These are phyloP conservation scores for Typhlichthys subterraneus DNA, from an alignment of 2,797 vertebrate genomes.

Conservation along the genomic window DNA sequence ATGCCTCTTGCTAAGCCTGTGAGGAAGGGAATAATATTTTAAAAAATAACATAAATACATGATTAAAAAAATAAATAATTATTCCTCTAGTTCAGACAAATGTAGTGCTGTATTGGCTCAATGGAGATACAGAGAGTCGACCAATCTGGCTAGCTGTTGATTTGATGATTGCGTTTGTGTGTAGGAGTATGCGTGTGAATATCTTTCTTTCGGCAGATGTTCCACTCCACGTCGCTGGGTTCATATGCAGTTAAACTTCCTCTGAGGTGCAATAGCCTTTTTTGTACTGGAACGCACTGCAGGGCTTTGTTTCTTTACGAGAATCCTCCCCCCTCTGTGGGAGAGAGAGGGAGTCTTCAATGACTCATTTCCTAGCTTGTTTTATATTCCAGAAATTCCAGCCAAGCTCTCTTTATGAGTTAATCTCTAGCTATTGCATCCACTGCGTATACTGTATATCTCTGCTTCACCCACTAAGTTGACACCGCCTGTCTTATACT, in stretches of 20 bases:
- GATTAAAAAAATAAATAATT: slow-evolving; percentile 10
- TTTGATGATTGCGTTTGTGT: not conserved
- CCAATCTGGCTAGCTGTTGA: not conserved
- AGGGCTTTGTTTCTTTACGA: slow-evolving; percentile 41
- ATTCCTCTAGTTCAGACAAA: slow-evolving; percentile 45
- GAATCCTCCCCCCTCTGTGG: slow-evolving; percentile 26
- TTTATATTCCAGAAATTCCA: slow-evolving; percentile 59
- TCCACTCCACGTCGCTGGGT: slow-evolving; percentile 37
- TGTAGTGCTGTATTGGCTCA: slow-evolving; percentile 12
- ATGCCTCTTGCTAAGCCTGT: too few species aligned
- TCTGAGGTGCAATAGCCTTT: slow-evolving; percentile 27
- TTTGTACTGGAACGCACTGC: slow-evolving; percentile 41
- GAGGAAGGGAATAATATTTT: too few species aligned
- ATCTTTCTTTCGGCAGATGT: slow-evolving; percentile 54
- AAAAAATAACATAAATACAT: too few species aligned
- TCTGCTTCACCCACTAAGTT: slow-evolving; percentile 28
- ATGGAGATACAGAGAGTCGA: slow-evolving; percentile 4
- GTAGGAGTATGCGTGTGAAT: slow-evolving; percentile 8
- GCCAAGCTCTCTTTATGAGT: slow-evolving; percentile 49
- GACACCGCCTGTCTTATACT: slow-evolving; percentile 42
- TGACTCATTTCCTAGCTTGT: slow-evolving; percentile 68
- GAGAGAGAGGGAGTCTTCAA: slow-evolving; percentile 35
- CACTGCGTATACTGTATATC: slow-evolving; percentile 14
- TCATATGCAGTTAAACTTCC: slow-evolving; percentile 49
- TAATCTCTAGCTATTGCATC: slow-evolving; percentile 54